Conservation (phyloP, 2,797 vertebrate species). For the Orientallactaga sibirica region DNA sequence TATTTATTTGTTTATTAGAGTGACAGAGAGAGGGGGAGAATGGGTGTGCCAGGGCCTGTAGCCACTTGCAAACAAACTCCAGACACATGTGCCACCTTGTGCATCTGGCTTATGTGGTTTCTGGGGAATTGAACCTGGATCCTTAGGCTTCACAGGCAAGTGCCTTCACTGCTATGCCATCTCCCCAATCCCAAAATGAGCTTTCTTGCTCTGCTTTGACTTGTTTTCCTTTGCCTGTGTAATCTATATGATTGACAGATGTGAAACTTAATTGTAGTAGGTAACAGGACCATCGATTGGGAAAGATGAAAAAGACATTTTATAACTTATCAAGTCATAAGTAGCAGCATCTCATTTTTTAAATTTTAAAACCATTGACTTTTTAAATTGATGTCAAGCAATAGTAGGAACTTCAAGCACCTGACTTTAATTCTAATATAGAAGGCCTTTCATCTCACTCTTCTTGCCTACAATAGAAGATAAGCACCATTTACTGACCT, state of each 20-base stretch:
- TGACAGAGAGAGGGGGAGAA: no score
- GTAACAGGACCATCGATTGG: background rate
- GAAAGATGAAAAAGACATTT: slow-evolving; percentile 54
- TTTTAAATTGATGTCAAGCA: slow-evolving; percentile 66
- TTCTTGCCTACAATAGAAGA: background rate
- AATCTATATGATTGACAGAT: background rate
- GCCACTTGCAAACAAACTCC: no score
- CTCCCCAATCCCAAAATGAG: background rate
- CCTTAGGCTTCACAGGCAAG: no score
- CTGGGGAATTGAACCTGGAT: no score
- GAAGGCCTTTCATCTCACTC: slow-evolving; percentile 38
- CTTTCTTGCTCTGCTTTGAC: background rate
- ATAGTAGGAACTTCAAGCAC: slow-evolving; percentile 63
- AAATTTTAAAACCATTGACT: slow-evolving; percentile 68
- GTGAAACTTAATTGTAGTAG: slow-evolving; percentile 5
- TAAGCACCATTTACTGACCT: slow-evolving; percentile 55
- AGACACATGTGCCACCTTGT: no score
- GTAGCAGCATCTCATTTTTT: slow-evolving; percentile 73
- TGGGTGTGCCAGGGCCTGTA: no score
- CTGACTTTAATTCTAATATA: slow-evolving; percentile 49
- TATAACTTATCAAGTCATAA: slow-evolving; percentile 60
- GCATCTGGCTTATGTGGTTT: no score
- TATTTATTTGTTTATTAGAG: no score
- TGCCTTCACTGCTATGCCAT: no score
- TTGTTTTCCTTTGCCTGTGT: background rate